These are phyloP conservation scores for Plagodis dolabraria DNA, from an alignment of 2,888 invertebrate species.

Conservation along the genomic window DNA sequence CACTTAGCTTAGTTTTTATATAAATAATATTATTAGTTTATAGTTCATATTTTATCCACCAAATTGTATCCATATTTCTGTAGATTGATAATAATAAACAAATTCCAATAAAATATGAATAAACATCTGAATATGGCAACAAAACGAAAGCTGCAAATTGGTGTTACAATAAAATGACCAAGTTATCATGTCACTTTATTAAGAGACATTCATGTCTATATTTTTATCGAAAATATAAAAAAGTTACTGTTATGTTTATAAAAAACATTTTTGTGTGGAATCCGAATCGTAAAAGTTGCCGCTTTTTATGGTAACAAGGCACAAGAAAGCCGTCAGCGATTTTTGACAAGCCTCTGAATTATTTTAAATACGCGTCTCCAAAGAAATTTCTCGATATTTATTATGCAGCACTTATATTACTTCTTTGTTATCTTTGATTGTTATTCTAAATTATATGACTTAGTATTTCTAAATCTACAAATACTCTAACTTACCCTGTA, in stretches of 20 bases:
- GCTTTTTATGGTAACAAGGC: conserved; percentile 10
- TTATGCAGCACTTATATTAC: no score
- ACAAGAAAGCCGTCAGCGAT: conserved; percentile 15
- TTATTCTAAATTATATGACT: background rate
- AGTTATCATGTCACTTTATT: conserved; percentile 48
- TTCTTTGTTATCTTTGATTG: no score
- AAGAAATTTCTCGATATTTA: no score
- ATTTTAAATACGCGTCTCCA: no score
- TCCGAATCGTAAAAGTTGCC: conserved; percentile 56
- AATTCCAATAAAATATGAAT: conserved; percentile 2
- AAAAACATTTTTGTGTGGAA: conserved; percentile 44
- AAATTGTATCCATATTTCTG: no score
- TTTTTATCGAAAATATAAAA: conserved; percentile 56
- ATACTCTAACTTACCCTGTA: no score
- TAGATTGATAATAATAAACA: background rate
- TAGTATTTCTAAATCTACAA: background rate
- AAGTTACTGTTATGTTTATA: conserved; percentile 41
- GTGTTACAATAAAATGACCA: conserved; percentile 48
- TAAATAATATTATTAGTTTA: no score
- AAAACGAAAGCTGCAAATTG: conserved; percentile 46
- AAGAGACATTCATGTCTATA: conserved; percentile 58
- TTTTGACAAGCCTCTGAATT: background rate
- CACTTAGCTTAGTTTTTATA: no score
- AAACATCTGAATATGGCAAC: conserved; percentile 18
- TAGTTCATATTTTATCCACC: no score